Conservation (phyloP, 2,888 invertebrate genomes). For the Ichneumoninae sp. region DNA sequence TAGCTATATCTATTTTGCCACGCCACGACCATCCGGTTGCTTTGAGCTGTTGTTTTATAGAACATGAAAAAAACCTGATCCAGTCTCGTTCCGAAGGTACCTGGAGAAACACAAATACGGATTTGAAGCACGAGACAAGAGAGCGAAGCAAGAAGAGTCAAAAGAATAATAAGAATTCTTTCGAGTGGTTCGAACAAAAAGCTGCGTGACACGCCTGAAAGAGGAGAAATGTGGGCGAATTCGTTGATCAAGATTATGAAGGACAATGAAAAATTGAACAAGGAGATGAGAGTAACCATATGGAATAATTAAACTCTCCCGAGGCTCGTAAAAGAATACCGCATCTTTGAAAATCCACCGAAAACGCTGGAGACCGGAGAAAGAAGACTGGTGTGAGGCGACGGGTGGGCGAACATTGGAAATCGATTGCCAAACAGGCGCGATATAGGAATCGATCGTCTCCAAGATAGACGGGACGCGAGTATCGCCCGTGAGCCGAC, state of each 20-base stretch:
- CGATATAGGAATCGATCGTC: not conserved
- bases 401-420: not conserved
- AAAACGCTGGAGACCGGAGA: not conserved
- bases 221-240: not conserved
- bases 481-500: constrained; percentile 12
- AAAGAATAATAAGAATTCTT: not conserved
- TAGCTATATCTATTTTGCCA: not conserved
- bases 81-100: not conserved
- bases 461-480: not conserved
- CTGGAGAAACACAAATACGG: not conserved
- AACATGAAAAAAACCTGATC: not conserved
- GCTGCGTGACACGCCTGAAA: not conserved
- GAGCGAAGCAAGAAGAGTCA: not conserved
- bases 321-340: not conserved
- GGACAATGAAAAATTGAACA: constrained; percentile 16
- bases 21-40: not conserved
- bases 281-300: not conserved
- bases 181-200: not conserved
- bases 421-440: constrained; percentile 18
- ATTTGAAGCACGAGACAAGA: constrained; percentile 5
- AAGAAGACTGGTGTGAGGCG: not conserved
- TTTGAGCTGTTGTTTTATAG: not conserved
- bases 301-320: constrained; percentile 13
- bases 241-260: constrained; percentile 5
- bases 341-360: not conserved